Base-by-base conservation (phyloP, 2,797 vertebrate species). In the Liasis olivaceus region DNA sequence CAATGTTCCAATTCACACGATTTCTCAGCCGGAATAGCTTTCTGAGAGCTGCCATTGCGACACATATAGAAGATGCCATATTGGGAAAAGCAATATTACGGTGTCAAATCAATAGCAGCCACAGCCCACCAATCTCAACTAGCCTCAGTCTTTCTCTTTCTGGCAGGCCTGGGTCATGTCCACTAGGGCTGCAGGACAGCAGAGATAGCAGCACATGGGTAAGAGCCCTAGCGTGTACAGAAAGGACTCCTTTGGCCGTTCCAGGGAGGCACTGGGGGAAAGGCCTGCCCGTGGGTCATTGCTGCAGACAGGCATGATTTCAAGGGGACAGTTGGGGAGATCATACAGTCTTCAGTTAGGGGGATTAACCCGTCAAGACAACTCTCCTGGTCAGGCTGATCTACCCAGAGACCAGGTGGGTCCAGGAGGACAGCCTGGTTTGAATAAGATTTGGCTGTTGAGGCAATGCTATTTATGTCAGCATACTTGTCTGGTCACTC, bases 211-310 rank as follows among this genome's bases (percentile, higher is more conserved):
- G 31, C 4, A 58, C 36, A 26, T 58, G 47, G 85, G 66, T 60
- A 90, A 64, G 42, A 47, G 15, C n/a, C 12, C 42, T n/a, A 22
- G 24, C 64, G 58, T 42, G 60, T 66, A 72, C 93, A 42, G 2
- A 91, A 86, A 91, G 1, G 0, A 4, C 31, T 63, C 60, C 94
- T 91, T 92, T 93, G 89, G 91, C 89, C 5, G n/a, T 90, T 93
- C 94, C 92, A 96, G 95, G 81, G 36, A 11, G 9, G 92, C 85
- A 88, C 31, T 4, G 60, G 24, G 56, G 22, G 87, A 91, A 85
- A 24, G 66, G 17, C 13, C 20, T 56, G 84, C 60, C 90, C n/a
- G n/a, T 9, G 42, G 47, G 42, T 86, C 85, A 60, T 85, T 72
- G 54, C 62, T 77, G 28, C 22, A 36, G 15, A 58, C 51, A 28